phyloP scores from a whole-genome alignment of 1,140 invertebrate species.

The Acromyrmex echinatior region DNA sequence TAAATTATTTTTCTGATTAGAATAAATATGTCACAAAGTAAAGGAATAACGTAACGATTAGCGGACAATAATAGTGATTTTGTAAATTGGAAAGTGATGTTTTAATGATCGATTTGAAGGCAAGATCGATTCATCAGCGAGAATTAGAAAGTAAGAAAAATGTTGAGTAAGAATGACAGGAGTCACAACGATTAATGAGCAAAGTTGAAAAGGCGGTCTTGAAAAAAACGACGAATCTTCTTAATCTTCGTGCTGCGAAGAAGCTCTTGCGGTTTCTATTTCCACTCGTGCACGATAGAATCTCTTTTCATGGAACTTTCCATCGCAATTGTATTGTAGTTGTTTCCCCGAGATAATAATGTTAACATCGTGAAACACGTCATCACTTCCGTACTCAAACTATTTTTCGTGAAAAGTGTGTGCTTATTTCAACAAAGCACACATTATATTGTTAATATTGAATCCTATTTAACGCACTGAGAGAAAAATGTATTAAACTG shows the following conservation, averaged over 20 bases:
- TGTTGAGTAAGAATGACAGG: conserved; percentile 60
- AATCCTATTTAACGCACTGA: too few species aligned
- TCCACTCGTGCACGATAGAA: conserved; percentile 11
- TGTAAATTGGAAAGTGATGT: conserved; percentile 65
- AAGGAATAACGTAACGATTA: neutral
- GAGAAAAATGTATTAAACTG: too few species aligned
- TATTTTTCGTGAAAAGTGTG: neutral
- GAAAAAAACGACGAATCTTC: conserved; percentile 11
- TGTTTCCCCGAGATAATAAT: conserved; percentile 1
- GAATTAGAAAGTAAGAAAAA: conserved; percentile 72
- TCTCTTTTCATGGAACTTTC: conserved; percentile 38
- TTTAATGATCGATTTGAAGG: conserved; percentile 56
- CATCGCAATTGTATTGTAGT: neutral
- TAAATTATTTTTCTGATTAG: neutral
- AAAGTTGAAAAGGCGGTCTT: conserved; percentile 13
- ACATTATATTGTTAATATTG: neutral
- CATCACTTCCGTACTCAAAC: neutral
- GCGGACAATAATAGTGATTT: neutral
- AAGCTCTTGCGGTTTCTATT: conserved; percentile 25
- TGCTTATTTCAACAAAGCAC: neutral
- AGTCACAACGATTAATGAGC: conserved; percentile 1
- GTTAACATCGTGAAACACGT: neutral
- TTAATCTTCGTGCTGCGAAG: neutral
- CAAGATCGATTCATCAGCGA: conserved; percentile 26
- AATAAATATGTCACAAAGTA: neutral